Evolutionary conservation across 2,888 invertebrate genomes (phyloP).

Genomic region (Lysandra bellargus): DNA sequence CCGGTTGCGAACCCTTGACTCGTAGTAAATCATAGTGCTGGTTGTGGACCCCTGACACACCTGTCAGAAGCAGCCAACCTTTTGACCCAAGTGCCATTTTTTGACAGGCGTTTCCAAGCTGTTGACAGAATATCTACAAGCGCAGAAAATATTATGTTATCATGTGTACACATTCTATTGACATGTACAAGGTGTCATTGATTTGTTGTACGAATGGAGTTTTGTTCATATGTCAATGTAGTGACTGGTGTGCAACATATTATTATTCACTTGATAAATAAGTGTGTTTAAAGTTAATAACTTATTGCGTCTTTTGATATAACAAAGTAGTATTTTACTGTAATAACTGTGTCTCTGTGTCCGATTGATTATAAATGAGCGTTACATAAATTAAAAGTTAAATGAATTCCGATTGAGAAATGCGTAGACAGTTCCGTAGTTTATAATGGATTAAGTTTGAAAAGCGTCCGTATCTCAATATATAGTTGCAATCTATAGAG

Average conservation of each 20-base stretch:
- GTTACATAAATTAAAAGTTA: slow-evolving; percentile 14
- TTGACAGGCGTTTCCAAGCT: background rate
- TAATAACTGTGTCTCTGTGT: background rate
- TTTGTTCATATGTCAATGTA: background rate
- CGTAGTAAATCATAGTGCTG: background rate
- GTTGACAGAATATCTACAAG: background rate
- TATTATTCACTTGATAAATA: background rate
- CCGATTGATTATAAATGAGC: slow-evolving; percentile 18
- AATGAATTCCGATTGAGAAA: background rate
- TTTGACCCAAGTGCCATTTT: background rate
- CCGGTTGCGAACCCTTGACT: background rate
- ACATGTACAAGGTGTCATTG: background rate
- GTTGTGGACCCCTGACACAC: background rate
- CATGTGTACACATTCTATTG: background rate
- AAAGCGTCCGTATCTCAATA: background rate
- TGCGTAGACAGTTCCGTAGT: background rate
- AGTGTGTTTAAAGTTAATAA: background rate
- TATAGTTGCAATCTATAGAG: background rate
- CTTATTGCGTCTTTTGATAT: background rate
- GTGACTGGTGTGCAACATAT: background rate
- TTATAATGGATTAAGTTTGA: background rate
- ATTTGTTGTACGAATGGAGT: background rate
- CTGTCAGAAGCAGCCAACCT: background rate
- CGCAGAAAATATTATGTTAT: background rate
- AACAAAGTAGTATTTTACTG: background rate